A percentile compares a stretch with the other conserved stretches of the same genome.
Conservation (phyloP, 2,113 vertebrate genomes). For the Hippocampus abdominalis region DNA sequence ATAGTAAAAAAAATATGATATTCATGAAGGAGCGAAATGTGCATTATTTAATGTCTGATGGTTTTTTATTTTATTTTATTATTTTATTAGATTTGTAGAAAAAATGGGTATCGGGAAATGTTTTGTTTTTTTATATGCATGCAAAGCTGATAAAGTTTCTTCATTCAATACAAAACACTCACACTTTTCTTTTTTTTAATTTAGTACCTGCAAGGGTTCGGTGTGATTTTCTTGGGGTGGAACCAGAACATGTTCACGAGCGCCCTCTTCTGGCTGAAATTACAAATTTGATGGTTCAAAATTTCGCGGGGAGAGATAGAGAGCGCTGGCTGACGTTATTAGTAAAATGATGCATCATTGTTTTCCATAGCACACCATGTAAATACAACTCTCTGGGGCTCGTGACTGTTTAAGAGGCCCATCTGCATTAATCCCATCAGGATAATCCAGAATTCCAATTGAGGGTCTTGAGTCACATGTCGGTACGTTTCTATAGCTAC, state of each 20-base stretch:
- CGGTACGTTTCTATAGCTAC: not conserved
- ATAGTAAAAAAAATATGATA: not conserved
- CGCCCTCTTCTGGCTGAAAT: slow-evolving; percentile 72
- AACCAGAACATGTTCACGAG: slow-evolving; percentile 64
- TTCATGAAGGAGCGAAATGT: not conserved
- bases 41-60: not conserved
- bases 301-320: no score
- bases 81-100: no score
- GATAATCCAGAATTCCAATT: slow-evolving; percentile 56
- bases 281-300: slow-evolving; percentile 2
- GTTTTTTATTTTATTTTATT: not conserved
- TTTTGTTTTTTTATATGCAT: not conserved
- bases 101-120: not conserved
- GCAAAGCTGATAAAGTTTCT: not conserved
- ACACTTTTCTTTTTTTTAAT: not conserved
- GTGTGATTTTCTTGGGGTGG: slow-evolving; percentile 58
- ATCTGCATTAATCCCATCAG: slow-evolving; percentile 61
- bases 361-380: slow-evolving; percentile 17
- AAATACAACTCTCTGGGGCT: slow-evolving; percentile 11
- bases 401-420: slow-evolving; percentile 24
- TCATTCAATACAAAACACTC: slow-evolving; percentile 4
- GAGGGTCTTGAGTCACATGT: slow-evolving; percentile 28
- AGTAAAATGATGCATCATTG: not conserved
- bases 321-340: not conserved
- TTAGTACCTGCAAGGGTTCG: slow-evolving; percentile 53